Evolutionary conservation across 2,797 vertebrate species (phyloP).

Genomic region (Selene dorsalis): DNA sequence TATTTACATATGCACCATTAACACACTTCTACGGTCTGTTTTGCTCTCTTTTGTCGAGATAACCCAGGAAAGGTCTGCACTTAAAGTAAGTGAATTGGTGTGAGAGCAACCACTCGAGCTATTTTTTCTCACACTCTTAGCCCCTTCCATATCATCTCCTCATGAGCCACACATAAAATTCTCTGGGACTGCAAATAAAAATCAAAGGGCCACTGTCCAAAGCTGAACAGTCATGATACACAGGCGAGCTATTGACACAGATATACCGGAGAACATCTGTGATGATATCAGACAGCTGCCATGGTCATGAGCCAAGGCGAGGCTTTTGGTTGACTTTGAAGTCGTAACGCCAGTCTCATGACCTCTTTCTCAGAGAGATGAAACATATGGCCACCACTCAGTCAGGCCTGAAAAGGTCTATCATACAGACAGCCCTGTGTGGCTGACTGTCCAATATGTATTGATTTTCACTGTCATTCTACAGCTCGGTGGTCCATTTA

Average conservation of each 20-base stretch:
- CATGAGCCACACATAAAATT: constrained; percentile 36
- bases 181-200: constrained; percentile 47
- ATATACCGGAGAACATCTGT: constrained; percentile 77
- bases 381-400: constrained; percentile 72
- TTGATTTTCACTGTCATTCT: constrained; percentile 15
- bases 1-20: neutral
- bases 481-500: neutral
- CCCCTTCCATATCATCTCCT: constrained; percentile 14
- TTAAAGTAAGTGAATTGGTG: neutral
- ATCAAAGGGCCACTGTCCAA: constrained; percentile 65
- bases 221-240: constrained; percentile 63
- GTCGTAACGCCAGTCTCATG: constrained; percentile 81
- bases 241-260: constrained; percentile 71
- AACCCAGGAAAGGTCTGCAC: neutral
- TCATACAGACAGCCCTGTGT: constrained; percentile 28
- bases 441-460: constrained; percentile 4
- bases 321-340: constrained; percentile 81
- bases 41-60: neutral
- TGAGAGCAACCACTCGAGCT: constrained; percentile 14
- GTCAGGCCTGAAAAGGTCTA: constrained; percentile 60
- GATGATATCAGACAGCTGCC: constrained; percentile 75
- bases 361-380: constrained; percentile 74
- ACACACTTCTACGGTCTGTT: neutral
- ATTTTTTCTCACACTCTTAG: neutral
- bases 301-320: constrained; percentile 76